Base-by-base conservation (phyloP, 2,113 vertebrate species). In the Acanthochromis polyacanthus region DNA sequence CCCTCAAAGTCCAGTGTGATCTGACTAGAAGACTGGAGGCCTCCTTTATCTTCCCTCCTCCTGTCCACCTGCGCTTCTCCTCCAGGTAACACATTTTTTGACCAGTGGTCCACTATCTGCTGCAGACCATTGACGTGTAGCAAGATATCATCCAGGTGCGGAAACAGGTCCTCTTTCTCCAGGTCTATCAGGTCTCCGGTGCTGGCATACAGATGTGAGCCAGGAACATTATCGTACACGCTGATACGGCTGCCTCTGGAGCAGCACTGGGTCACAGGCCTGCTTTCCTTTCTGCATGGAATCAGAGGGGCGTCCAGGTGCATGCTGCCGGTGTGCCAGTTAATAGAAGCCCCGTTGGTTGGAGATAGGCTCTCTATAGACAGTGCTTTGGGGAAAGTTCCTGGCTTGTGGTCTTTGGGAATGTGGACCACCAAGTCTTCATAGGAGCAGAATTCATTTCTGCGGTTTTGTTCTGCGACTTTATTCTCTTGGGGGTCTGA, bases 401-500 rank as follows among this genome's bases (percentile, higher is more conserved):
- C 98, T 0, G 98, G 98, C 80, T 99, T 99, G 91, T 99, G 98
- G 87, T 99, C 97, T 91, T 98, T 97, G 52, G 98, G 98, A 73
- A 99, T 92, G 82, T 97, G 96, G 40, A 99, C 96, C 62, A 99
- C 95, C 68, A 99, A 77, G 76, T 96, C 94, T 88, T 99, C 97
- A 57, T 98, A 97, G 32, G 98, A 99, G 78, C 95, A 96, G 81
- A 97, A 98, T 64, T 96, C 96, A 22, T 96, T 97, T 32, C 81
- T 91, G 38, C 88, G 95, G 84, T 96, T 96, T 79, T 95, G 94
- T 85, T 95, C 94, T 0, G 91, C 91, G 0, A 96, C 83, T 40
- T 94, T 93, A 75, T 83, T 93, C 48, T 92, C 89, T 15, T 92
- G 94, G 0, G 93, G 96, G 68, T 89, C 85, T 48, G 89, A 90